Percentiles rank a stretch among this genome's conserved stretches.
phyloP scores from a whole-genome alignment of 1,140 invertebrate species.

The Nasonia longicornis region DNA sequence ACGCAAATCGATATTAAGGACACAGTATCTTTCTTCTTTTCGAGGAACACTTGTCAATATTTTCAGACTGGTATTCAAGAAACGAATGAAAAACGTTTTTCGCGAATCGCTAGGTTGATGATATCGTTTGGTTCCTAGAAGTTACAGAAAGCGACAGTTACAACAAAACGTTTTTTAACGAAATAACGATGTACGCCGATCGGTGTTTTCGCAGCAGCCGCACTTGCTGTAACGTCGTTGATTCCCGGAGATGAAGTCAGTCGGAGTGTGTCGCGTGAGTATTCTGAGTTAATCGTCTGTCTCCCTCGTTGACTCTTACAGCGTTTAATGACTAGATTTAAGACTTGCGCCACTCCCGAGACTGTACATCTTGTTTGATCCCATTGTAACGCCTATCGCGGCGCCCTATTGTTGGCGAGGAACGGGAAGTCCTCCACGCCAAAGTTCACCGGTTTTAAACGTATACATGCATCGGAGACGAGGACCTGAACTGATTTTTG shows the following conservation, averaged over 20 bases:
- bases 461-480: not conserved
- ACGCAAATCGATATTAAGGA: not conserved
- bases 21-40: not conserved
- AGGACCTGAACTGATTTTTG: too few relatives aligned
- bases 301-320: conserved; percentile 50
- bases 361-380: conserved; percentile 63
- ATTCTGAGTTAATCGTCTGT: conserved; percentile 42
- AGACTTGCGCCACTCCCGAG: conserved; percentile 58
- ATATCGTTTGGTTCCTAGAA: not conserved
- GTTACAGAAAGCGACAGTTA: not conserved
- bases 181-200: not conserved
- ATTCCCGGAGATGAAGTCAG: conserved; percentile 51
- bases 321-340: conserved; percentile 66
- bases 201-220: conserved; percentile 43
- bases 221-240: conserved; percentile 56
- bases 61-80: not conserved
- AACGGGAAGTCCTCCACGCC: not conserved
- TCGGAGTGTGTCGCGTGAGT: conserved; percentile 59
- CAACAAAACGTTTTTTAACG: not conserved
- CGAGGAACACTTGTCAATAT: not conserved
- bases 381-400: conserved; percentile 49
- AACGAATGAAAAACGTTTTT: not conserved
- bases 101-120: not conserved
- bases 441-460: not conserved
- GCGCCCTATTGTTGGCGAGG: not conserved